Evolutionary conservation across 2,888 invertebrate genomes (phyloP).

Genomic region (Eumerus sabulonum): DNA sequence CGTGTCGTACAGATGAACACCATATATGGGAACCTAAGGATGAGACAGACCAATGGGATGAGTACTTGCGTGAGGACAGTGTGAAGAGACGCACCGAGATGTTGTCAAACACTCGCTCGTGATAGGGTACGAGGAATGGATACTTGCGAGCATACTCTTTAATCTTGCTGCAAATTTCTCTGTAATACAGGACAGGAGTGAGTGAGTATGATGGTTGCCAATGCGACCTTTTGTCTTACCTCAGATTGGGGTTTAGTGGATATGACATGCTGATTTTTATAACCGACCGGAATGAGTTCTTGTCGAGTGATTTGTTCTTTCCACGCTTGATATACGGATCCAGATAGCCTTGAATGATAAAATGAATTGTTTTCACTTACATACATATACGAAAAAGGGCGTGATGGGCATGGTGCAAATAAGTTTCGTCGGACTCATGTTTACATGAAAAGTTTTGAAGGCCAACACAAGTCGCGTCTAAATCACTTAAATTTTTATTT

Average conservation of each 20-base stretch:
- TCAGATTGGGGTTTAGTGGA: slow-evolving; percentile 86
- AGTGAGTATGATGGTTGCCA: too few relatives aligned
- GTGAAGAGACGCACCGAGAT: slow-evolving; percentile 80
- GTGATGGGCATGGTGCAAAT: too few relatives aligned
- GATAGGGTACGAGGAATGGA: slow-evolving; percentile 89
- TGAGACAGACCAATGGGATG: too few relatives aligned
- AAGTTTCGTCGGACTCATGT: too few relatives aligned
- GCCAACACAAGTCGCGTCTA: too few relatives aligned
- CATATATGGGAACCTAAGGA: slow-evolving; percentile 87
- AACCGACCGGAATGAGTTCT: slow-evolving; percentile 88
- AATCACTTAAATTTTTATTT: too few relatives aligned
- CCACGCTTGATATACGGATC: slow-evolving; percentile 84
- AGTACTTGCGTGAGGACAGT: not conserved
- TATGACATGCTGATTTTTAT: slow-evolving; percentile 88
- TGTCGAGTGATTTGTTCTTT: slow-evolving; percentile 80
- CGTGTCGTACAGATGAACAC: slow-evolving; percentile 92
- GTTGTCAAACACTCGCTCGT: slow-evolving; percentile 86
- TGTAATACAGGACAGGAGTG: slow-evolving; percentile 75
- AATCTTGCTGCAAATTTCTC: slow-evolving; percentile 85
- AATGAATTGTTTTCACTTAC: too few relatives aligned
- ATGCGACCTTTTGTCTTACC: slow-evolving; percentile 79
- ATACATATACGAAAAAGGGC: too few relatives aligned
- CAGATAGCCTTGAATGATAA: slow-evolving; percentile 82
- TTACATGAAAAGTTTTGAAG: too few relatives aligned
- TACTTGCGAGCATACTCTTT: slow-evolving; percentile 84